Conservation (phyloP, 2,797 vertebrate species). For the Arnoldichthys spilopterus region DNA sequence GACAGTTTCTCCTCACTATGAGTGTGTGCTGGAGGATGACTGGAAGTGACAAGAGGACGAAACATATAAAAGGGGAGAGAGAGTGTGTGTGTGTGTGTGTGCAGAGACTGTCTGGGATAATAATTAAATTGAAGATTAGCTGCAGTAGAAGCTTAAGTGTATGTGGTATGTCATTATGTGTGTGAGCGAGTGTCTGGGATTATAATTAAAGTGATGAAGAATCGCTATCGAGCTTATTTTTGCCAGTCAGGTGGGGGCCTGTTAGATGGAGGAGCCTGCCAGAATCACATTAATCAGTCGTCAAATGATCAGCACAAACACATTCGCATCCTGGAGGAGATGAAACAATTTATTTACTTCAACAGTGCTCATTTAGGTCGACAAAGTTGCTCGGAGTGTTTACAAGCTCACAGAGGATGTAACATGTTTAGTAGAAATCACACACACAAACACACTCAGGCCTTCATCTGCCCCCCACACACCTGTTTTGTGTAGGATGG, state of each 20-base stretch:
- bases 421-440: background rate
- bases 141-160: no score
- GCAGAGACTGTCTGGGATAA: background rate
- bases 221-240: slow-evolving; percentile 13
- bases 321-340: slow-evolving; percentile 24
- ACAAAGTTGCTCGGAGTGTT: slow-evolving; percentile 14
- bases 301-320: background rate
- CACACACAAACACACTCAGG: slow-evolving; percentile 20
- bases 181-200: background rate
- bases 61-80: background rate
- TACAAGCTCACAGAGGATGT: slow-evolving; percentile 20
- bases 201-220: slow-evolving; percentile 32
- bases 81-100: slow-evolving; percentile 10
- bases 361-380: slow-evolving; percentile 23
- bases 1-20: background rate
- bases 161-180: background rate
- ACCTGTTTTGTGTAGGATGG: slow-evolving; percentile 16
- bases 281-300: slow-evolving; percentile 7
- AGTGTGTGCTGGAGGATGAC: slow-evolving; percentile 15
- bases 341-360: slow-evolving; percentile 16
- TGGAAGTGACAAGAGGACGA: slow-evolving; percentile 48
- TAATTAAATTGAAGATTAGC: no score
- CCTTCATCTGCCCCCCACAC: slow-evolving; percentile 2
- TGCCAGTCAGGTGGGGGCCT: slow-evolving; percentile 17
- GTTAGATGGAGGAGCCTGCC: background rate